phyloP scores from a whole-genome alignment of 2,888 invertebrate species.

The Cylindroiulus punctatus region DNA sequence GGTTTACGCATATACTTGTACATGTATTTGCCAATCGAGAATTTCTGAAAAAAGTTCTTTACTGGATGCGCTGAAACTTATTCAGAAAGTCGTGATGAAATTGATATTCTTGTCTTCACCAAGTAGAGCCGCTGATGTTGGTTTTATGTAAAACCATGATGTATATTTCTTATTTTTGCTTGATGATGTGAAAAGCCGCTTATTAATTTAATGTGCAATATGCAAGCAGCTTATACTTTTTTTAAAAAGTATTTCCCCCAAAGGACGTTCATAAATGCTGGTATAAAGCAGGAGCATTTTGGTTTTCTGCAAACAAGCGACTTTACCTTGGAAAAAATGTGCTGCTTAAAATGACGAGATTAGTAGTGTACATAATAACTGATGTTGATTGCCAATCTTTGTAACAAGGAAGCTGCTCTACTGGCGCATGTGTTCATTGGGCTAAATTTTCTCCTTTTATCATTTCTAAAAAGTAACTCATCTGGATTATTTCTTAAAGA shows the following conservation, averaged over 20 bases:
- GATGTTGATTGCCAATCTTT: slow-evolving; percentile 4
- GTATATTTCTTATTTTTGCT: slow-evolving; percentile 32
- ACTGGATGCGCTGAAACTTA: neutral
- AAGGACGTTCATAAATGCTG: neutral
- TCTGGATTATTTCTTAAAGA: neutral
- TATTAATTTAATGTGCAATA: slow-evolving; percentile 35
- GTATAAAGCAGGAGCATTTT: neutral
- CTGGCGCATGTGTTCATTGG: neutral
- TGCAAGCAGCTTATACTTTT: slow-evolving; percentile 7
- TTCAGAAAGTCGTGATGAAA: neutral
- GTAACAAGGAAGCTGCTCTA: neutral
- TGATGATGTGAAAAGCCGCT: slow-evolving; percentile 24
- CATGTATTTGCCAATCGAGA: neutral
- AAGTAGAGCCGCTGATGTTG: neutral
- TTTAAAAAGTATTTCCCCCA: neutral
- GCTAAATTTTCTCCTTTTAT: neutral
- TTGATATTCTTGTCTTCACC: neutral
- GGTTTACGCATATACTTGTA: slow-evolving; percentile 2
- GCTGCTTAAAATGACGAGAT: neutral
- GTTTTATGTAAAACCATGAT: slow-evolving; percentile 15
- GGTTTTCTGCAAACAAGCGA: neutral
- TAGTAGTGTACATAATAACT: slow-evolving; percentile 1
- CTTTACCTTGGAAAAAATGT: neutral
- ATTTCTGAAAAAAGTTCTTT: slow-evolving; percentile 15
- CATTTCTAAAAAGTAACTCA: neutral